Percentiles rank a stretch among this genome's conserved stretches.
Evolutionary conservation across 2,888 invertebrate genomes (phyloP).

Genomic region (Camptogramma bilineatum): DNA sequence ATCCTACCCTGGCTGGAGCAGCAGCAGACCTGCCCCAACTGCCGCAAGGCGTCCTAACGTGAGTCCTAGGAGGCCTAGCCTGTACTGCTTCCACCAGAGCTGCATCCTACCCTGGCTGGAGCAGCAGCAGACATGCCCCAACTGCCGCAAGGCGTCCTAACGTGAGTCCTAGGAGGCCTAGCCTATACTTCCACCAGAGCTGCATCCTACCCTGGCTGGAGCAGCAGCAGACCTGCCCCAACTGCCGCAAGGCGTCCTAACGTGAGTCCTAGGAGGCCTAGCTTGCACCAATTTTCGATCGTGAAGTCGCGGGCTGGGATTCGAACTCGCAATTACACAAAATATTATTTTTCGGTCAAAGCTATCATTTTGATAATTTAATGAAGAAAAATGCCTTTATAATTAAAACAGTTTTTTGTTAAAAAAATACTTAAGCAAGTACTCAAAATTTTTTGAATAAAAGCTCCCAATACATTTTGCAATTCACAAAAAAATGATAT

Average conservation of each 20-base stretch:
- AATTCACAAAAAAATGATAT: too few species aligned
- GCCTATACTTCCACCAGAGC: conserved; percentile 74
- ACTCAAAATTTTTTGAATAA: too few species aligned
- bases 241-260: conserved; percentile 69
- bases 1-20: conserved; percentile 75
- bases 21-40: conserved; percentile 76
- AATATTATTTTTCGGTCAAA: too few species aligned
- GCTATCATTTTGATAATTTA: too few species aligned
- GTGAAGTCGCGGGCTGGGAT: too few species aligned
- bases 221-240: conserved; percentile 75
- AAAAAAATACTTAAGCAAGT: too few species aligned
- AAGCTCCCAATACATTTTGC: too few species aligned
- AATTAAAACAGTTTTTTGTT: too few species aligned
- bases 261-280: conserved; percentile 47
- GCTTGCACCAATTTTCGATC: conserved; percentile 67
- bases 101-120: conserved; percentile 77
- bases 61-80: conserved; percentile 50
- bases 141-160: conserved; percentile 69
- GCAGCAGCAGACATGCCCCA: conserved; percentile 75
- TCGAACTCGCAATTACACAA: too few species aligned
- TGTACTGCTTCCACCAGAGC: conserved; percentile 74
- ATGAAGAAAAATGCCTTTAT: too few species aligned
- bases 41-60: conserved; percentile 65
- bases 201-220: conserved; percentile 77
- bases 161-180: conserved; percentile 47